A percentile compares a stretch with the other conserved stretches of the same genome.
These are phyloP conservation scores for Pachliopta kotzebuea DNA, from an alignment of 2,888 invertebrate species.

Conservation along the genomic window DNA sequence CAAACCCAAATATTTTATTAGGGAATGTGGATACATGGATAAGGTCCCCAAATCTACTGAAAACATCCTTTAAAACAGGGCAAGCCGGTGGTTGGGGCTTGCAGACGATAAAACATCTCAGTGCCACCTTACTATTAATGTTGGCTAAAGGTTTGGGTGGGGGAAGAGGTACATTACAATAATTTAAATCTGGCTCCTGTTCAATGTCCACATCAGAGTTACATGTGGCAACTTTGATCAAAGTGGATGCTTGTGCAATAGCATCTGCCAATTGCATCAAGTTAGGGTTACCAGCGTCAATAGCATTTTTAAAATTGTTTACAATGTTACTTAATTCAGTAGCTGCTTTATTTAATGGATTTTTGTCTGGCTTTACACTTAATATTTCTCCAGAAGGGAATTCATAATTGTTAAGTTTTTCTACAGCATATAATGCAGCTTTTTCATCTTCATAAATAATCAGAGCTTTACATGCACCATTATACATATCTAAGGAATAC, in stretches of 20 bases:
- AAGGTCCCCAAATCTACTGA: conserved; percentile 93
- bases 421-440: conserved; percentile 83
- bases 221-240: conserved; percentile 84
- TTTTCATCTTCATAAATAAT: conserved; percentile 62
- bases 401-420: conserved; percentile 94
- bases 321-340: conserved; percentile 61
- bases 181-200: conserved; percentile 43
- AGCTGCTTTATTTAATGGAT: conserved; percentile 61
- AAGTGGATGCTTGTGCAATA: conserved; percentile 87
- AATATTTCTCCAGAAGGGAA: conserved; percentile 94
- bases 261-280: conserved; percentile 87
- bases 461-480: conserved; percentile 62
- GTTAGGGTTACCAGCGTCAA: conserved; percentile 66
- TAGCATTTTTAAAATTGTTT: conserved; percentile 61
- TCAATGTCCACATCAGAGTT: conserved; percentile 40
- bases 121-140: conserved; percentile 82
- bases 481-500: conserved; percentile 72
- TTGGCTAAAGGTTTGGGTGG: conserved; percentile 84
- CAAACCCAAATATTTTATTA: conserved; percentile 96
- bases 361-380: conserved; percentile 84
- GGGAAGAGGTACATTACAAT: conserved; percentile 86
- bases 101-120: conserved; percentile 85
- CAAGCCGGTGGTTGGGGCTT: conserved; percentile 86
- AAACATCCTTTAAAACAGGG: conserved; percentile 89
- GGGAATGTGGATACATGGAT: conserved; percentile 94